Percentiles rank a stretch among this genome's conserved stretches.
phyloP scores from a whole-genome alignment of 2,797 vertebrate species.

The Chaetodon trifasciatus region DNA sequence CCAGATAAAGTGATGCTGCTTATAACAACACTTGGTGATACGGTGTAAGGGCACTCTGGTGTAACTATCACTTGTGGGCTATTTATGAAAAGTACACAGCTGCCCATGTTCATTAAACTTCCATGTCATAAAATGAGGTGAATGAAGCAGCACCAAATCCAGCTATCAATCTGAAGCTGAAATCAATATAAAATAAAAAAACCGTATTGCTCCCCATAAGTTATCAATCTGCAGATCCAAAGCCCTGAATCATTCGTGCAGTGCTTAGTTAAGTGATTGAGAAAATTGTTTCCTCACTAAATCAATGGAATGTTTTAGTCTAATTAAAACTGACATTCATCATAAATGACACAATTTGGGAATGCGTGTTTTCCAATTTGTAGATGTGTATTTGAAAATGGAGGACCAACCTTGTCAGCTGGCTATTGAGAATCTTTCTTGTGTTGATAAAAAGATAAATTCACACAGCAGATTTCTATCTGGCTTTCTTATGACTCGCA shows the following conservation, averaged over 20 bases:
- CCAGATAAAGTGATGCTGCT: conserved; percentile 54
- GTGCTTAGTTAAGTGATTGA: conserved; percentile 41
- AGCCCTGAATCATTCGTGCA: conserved; percentile 19
- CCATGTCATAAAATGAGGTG: conserved; percentile 19
- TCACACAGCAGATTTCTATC: conserved; percentile 11
- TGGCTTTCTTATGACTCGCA: conserved; percentile 40
- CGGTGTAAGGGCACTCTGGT: neutral
- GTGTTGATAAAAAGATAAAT: conserved; percentile 33
- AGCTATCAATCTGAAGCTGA: conserved; percentile 27
- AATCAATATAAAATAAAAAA: conserved; percentile 21
- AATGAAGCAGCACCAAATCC: conserved; percentile 18
- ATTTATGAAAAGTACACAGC: conserved; percentile 39
- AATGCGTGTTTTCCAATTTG: conserved; percentile 42
- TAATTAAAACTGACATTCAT: conserved; percentile 51
- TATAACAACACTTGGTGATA: conserved; percentile 23
- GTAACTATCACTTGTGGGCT: conserved; percentile 15
- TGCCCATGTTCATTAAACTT: conserved; percentile 38
- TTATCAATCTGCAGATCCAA: conserved; percentile 40
- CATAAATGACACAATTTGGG: conserved; percentile 23
- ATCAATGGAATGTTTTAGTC: conserved; percentile 44
- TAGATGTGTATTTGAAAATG: conserved; percentile 34
- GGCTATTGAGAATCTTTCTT: conserved; percentile 10
- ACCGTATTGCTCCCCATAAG: conserved; percentile 2
- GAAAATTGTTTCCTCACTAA: conserved; percentile 41
- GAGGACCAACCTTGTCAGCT: conserved; percentile 14